Evolutionary conservation across 2,888 invertebrate species (phyloP).

Genomic region (Drosophila lutescens): DNA sequence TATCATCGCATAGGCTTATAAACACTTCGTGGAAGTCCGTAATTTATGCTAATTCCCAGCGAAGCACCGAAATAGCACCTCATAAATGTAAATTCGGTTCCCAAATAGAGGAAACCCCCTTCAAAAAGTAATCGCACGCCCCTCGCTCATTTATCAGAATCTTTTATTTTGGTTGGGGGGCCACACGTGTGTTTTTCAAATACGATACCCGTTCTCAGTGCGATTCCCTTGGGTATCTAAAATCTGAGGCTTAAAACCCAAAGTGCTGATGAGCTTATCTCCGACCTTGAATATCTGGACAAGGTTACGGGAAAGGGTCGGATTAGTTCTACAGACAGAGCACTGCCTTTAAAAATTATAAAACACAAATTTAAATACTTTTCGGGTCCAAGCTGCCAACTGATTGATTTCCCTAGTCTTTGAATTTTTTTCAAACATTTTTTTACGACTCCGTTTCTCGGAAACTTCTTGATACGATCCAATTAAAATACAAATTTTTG

Average conservation of each 20-base stretch:
- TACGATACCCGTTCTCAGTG: slow-evolving; percentile 21
- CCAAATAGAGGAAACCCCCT: slow-evolving; percentile 21
- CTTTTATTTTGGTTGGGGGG: background rate
- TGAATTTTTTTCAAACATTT: slow-evolving; percentile 34
- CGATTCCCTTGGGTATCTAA: slow-evolving; percentile 16
- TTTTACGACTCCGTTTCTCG: slow-evolving; percentile 39
- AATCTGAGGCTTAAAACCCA: slow-evolving; percentile 22
- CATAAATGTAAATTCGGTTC: slow-evolving; percentile 36
- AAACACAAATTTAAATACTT: slow-evolving; percentile 9
- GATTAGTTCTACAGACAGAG: slow-evolving; percentile 11
- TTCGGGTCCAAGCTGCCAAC: slow-evolving; percentile 35
- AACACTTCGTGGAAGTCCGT: slow-evolving; percentile 21
- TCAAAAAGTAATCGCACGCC: slow-evolving; percentile 42
- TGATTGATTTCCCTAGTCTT: slow-evolving; percentile 63
- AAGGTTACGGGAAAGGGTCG: slow-evolving; percentile 33
- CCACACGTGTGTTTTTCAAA: slow-evolving; percentile 31
- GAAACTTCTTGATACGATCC: slow-evolving; percentile 59
- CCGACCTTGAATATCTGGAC: slow-evolving; percentile 19
- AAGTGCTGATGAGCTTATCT: slow-evolving; percentile 46
- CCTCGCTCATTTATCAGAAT: slow-evolving; percentile 55
- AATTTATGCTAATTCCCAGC: slow-evolving; percentile 45
- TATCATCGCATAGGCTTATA: slow-evolving; percentile 34
- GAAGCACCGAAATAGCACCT: slow-evolving; percentile 20
- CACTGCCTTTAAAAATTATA: slow-evolving; percentile 7
- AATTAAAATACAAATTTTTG: slow-evolving; percentile 69